These are phyloP conservation scores for Drosophila vallismaia DNA, from an alignment of 2,888 invertebrate genomes.

Conservation along the genomic window DNA sequence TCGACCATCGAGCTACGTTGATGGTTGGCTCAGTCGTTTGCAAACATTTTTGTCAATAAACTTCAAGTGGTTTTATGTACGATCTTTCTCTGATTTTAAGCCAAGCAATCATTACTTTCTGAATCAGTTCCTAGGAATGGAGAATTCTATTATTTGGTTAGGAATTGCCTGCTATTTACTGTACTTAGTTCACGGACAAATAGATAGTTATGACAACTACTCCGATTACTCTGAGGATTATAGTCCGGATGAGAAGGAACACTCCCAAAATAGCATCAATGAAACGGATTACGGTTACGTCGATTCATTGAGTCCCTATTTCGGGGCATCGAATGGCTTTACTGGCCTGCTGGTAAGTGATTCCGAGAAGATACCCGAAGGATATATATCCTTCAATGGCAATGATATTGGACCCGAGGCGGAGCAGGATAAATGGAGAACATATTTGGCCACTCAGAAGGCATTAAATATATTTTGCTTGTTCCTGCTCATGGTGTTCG, in stretches of 20 bases:
- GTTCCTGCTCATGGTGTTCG: conserved; percentile 5
- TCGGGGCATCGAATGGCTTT: not conserved
- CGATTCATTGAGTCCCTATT: not conserved
- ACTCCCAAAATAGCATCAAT: not conserved
- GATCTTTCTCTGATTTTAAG: not conserved
- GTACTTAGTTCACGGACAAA: not conserved
- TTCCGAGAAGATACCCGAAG: conserved; percentile 7
- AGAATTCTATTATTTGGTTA: not conserved
- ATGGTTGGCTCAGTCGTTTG: conserved; percentile 44
- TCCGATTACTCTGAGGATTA: not conserved
- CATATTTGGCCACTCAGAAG: not conserved
- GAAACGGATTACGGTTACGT: not conserved
- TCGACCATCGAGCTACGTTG: conserved; percentile 41
- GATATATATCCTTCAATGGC: conserved; percentile 14
- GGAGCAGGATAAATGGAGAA: conserved; percentile 14
- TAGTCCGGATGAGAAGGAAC: not conserved
- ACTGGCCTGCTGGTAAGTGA: not conserved
- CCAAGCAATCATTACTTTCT: not conserved
- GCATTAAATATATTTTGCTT: not conserved
- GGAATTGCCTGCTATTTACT: not conserved
- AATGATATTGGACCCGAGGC: conserved; percentile 29
- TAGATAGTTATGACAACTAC: not conserved
- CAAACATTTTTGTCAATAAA: conserved; percentile 41
- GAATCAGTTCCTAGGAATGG: not conserved
- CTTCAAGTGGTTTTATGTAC: conserved; percentile 41